Base-by-base conservation (phyloP, 2,113 vertebrate genomes). In the Perca schrenkii region DNA sequence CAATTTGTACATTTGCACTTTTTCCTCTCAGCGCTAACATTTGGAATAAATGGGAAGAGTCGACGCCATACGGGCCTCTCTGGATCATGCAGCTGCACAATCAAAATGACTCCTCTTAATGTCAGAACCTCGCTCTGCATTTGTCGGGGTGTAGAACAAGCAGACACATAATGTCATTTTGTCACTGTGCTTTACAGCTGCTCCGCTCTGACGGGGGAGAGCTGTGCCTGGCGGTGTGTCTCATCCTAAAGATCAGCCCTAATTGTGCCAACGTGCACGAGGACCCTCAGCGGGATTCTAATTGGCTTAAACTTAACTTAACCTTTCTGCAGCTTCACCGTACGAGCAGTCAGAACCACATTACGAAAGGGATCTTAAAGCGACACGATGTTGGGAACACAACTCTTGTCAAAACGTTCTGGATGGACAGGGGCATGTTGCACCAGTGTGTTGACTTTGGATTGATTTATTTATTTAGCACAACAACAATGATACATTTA, bases 301-400 rank as follows among this genome's bases (percentile, higher is more conserved):
- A 94, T 94, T 94, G 91, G 92, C 80, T 92, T 93, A 90, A 93
- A 94, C 90, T 93, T 92, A 91, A 91, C 91, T 90, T 94, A 95
- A 95, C 94, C 92, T 95, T 95, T 93, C 82, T 80, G 66, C 78
- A 53, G 90, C 85, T 87, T 84, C 78, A 28, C 78, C 34, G 62
- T 76, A 73, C 57, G 47, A 68, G 82, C 76, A 84, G 82, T 83
- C 79, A 83, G 76, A 89, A 86, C 73, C 22, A 74, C 72, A 75
- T 82, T 67, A 80, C 65, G 40, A 88, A 90, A 88, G 79, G 79
- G 76, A 77, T 86, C 82, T 91, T 92, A 75, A 84, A 77, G 86
- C 75, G 49, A 77, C 70, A 83, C 72, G 85, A 84, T 65, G 22
- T 74, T 22, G 74, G 61, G 76, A 88, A 87, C 67, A 76, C 52